Evolutionary conservation across 1,140 invertebrate genomes (phyloP).

Genomic region (Pararge aegeria): DNA sequence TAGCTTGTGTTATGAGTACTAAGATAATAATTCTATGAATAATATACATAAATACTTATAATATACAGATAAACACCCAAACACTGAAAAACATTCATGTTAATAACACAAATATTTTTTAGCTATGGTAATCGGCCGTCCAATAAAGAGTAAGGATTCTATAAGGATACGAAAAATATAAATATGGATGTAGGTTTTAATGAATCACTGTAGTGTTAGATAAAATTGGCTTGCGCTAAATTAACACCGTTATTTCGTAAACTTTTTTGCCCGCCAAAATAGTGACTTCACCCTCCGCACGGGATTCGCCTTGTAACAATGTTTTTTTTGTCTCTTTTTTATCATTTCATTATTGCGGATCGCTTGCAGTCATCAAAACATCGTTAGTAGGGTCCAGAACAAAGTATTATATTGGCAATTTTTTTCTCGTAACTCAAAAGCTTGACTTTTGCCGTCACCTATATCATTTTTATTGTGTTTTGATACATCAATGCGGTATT

Average conservation of each 20-base stretch:
- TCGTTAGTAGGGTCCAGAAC: slow-evolving; percentile 56
- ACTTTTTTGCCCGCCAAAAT: background rate
- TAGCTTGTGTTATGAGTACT: no score
- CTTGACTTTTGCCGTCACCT: slow-evolving; percentile 36
- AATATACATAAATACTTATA: no score
- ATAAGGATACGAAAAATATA: no score
- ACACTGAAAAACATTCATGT: no score
- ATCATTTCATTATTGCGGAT: slow-evolving; percentile 60
- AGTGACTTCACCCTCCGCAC: slow-evolving; percentile 18
- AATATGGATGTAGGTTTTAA: no score
- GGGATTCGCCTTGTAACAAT: slow-evolving; percentile 5
- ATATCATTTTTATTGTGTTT: slow-evolving; percentile 53
- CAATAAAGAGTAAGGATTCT: no score
- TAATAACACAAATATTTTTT: no score
- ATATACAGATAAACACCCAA: no score
- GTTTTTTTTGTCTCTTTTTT: slow-evolving; percentile 40
- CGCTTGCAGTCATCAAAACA: slow-evolving; percentile 61
- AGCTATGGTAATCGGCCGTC: no score
- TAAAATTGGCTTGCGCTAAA: no score
- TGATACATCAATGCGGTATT: slow-evolving; percentile 61
- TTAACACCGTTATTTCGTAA: background rate
- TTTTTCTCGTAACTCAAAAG: slow-evolving; percentile 71
- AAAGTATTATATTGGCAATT: slow-evolving; percentile 63
- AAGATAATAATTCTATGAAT: no score
- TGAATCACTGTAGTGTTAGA: no score